Conservation (phyloP, 1,140 invertebrate species). For the Pseudomyrmex cubaensis region DNA sequence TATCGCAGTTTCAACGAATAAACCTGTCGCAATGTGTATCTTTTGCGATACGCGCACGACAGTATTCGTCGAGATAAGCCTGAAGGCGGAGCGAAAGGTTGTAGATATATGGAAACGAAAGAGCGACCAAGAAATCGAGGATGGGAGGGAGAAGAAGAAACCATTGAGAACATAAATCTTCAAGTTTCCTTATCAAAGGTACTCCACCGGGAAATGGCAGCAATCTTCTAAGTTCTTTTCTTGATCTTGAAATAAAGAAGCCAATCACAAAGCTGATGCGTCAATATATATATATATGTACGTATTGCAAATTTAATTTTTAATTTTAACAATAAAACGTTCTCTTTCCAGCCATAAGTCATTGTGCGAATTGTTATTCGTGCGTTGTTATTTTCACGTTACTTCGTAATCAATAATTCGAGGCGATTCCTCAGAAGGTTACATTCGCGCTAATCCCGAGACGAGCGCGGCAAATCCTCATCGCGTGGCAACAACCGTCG, state of each 20-base stretch:
- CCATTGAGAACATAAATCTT: slow-evolving; percentile 81
- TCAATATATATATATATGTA: slow-evolving; percentile 43
- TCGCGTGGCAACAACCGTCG: slow-evolving; percentile 59
- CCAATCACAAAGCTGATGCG: slow-evolving; percentile 76
- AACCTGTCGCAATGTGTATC: not conserved
- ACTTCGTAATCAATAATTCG: not conserved
- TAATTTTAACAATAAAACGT: slow-evolving; percentile 17
- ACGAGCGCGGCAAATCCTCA: slow-evolving; percentile 9
- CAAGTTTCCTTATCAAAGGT: slow-evolving; percentile 73
- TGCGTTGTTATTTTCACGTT: not conserved
- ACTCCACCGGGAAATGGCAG: slow-evolving; percentile 73
- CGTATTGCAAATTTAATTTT: slow-evolving; percentile 48
- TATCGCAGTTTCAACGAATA: slow-evolving; percentile 17
- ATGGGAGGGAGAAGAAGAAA: slow-evolving; percentile 62
- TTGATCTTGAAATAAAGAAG: slow-evolving; percentile 79
- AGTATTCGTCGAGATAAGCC: slow-evolving; percentile 27
- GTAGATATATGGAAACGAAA: slow-evolving; percentile 49
- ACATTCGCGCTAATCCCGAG: slow-evolving; percentile 15
- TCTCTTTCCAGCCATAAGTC: not conserved
- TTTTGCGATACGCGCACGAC: slow-evolving; percentile 14
- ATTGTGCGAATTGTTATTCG: not conserved
- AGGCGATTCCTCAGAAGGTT: not conserved
- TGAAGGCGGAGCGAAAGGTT: slow-evolving; percentile 50
- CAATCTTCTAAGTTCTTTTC: slow-evolving; percentile 73
- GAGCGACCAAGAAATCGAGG: slow-evolving; percentile 51